Evolutionary conservation across 2,888 invertebrate species (phyloP), one percentile per base, ranked within the genome.

Genomic region (Limnephilus lunatus): DNA sequence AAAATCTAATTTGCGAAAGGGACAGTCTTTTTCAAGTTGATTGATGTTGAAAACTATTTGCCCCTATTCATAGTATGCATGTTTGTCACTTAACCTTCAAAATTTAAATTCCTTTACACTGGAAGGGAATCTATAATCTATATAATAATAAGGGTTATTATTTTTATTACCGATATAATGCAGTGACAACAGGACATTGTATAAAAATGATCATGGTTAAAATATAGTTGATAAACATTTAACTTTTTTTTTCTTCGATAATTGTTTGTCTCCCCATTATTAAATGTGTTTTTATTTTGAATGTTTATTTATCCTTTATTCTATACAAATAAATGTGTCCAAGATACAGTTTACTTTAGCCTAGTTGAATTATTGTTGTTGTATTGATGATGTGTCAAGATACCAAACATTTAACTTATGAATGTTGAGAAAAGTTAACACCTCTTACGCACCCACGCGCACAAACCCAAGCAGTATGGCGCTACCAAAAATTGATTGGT

Each of bases 391-490:
- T 53, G 53, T 87, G 87, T 53, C 87, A 48, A 87, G 31, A 31
- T 87, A 87, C 53, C 31, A 87, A 87, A 87, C 53, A 48, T 87
- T 87, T 83, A 32, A 87, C 48, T 48, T 87, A 31, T n/a, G 87
- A 87, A 87, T 87, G 87, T 31, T 87, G 48, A 48, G 30, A 87
- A 53, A 53, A 87, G 68, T 39, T 83, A 39, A 83, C 83, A 83
- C 83, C 25, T 83, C 32, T 35, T 83, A 83, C 35, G 87, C 87
- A 87, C 87, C 30, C 30, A 87, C 48, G 53, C 31, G 68, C 87
- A 87, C 87, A 87, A 31, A 87, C 87, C 44, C 53, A 48, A 48
- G 85, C 87, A 53, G 87, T 87, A 31, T 14, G 48, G 48, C 53
- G 53, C 87, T 87, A 48, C 87, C 87, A 48, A 53, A 53, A 30